Evolutionary conservation across 2,888 invertebrate species (phyloP), one percentile per base, ranked within the genome.

Genomic region (Diadegma fenestrale): DNA sequence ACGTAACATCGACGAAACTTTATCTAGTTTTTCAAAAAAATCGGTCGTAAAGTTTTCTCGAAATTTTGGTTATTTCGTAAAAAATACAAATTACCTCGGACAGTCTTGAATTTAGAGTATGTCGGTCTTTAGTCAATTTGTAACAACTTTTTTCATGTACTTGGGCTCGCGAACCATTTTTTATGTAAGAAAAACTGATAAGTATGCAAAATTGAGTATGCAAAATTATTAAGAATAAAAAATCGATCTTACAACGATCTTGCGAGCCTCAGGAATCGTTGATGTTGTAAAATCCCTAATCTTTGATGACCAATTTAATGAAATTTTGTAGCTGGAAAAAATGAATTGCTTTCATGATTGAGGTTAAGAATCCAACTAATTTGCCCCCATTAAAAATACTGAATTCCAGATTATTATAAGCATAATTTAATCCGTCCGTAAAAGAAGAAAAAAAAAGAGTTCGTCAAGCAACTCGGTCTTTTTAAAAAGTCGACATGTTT

Each of bases 401-500:
- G 26, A 14, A 58, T 58, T 58, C 26, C 58, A 26, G 19, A 66
- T 66, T 41, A 66, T 12, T 66, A 12, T n/a, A 8, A 64, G 6
- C 26, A 58, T 58, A 41, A 61, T 51, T 61, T 73, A 10, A n/a
- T 17, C 30, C 43, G 22, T 2, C 43, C 37, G 19, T 71, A n/a
- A 14, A 71, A 54, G 19, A 43, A 12, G 17, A 54, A 41, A 26
- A 43, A 76, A 48, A 64, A 48, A 14, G 3, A 22, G 54, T 19
- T 54, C 51, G 43, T 30, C 58, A 41, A 41, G 61, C n/a, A 75
- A n/a, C 7, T 51, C 22, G 54, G 66, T 61, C 30, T 82, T 82
- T 71, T 87, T 85, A 54, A 75, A 17, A n/a, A 72, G 14, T 6
- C 14, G 17, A 48, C 51, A 14, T 71, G 75, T 22, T 54, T 41